Evolutionary conservation across 2,888 invertebrate genomes (phyloP).

Genomic region (Ichneumoninae sp.): DNA sequence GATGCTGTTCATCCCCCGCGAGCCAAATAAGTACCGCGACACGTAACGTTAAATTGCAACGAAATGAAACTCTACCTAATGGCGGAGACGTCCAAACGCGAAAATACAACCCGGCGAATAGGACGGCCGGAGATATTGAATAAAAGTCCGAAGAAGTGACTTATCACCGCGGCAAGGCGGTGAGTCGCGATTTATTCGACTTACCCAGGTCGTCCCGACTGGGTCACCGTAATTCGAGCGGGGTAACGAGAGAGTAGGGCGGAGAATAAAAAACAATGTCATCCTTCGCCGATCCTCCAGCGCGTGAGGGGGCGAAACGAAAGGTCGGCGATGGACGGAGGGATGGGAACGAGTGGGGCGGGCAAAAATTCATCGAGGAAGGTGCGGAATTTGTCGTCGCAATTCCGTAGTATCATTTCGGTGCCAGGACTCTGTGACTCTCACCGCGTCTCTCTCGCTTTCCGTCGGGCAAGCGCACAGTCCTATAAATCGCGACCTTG

Average conservation of each 20-base stretch:
- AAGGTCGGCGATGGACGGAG: not conserved
- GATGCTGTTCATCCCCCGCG: constrained; percentile 47
- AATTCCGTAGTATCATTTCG: constrained; percentile 40
- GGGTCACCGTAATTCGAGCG: constrained; percentile 22
- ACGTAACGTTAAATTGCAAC: constrained; percentile 62
- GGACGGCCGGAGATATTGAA: not conserved
- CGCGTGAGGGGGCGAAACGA: not conserved
- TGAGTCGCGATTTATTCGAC: constrained; percentile 31
- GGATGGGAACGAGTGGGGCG: not conserved
- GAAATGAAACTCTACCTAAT: constrained; percentile 70
- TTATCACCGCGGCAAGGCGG: not conserved
- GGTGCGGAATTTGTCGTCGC: constrained; percentile 42
- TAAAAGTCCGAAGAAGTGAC: not conserved
- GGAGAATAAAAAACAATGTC: constrained; percentile 20
- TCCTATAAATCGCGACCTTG: constrained; percentile 72
- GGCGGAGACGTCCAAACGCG: constrained; percentile 31
- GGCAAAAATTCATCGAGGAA: constrained; percentile 6
- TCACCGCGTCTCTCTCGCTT: constrained; percentile 24
- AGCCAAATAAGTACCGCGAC: constrained; percentile 59
- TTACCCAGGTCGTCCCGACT: not conserved
- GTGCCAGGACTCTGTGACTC: not conserved
- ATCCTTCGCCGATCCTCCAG: not conserved
- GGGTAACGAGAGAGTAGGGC: not conserved
- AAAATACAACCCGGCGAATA: not conserved
- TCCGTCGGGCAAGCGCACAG: constrained; percentile 55